These are phyloP conservation scores for Tigriopus californicus DNA, from an alignment of 2,888 invertebrate genomes.

Conservation along the genomic window DNA sequence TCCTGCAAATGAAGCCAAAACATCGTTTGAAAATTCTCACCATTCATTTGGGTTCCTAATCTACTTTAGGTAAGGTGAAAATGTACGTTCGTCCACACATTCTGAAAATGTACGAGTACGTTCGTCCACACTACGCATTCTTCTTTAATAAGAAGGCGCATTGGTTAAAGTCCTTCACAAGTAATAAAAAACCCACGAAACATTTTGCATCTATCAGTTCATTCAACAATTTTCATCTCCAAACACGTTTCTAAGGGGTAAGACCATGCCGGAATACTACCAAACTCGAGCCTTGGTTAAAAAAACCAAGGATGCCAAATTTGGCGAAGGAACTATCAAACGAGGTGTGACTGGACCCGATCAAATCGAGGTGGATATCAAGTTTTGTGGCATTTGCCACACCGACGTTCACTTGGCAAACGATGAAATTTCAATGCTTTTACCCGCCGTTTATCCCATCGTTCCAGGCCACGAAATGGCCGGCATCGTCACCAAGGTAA, in stretches of 20 bases:
- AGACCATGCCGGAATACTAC: background rate
- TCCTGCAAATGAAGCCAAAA: no score
- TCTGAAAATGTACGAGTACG: no score
- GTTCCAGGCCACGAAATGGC: slow-evolving; percentile 16
- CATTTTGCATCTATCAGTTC: no score
- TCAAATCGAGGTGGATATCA: slow-evolving; percentile 8
- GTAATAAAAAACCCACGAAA: no score
- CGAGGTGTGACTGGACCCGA: background rate
- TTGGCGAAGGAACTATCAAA: background rate
- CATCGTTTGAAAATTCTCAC: no score
- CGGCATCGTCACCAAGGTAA: slow-evolving; percentile 6
- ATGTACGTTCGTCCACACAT: no score
- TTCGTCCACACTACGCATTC: no score
- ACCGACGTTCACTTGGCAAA: slow-evolving; percentile 11
- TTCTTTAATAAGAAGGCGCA: no score
- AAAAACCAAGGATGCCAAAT: background rate
- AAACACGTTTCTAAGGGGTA: background rate
- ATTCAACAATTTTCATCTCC: no score
- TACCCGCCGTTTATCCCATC: slow-evolving; percentile 3
- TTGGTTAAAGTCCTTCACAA: no score
- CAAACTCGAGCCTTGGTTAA: background rate
- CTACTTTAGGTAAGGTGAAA: no score
- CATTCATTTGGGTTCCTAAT: no score
- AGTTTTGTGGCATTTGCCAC: slow-evolving; percentile 16
- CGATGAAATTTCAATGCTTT: background rate